These are phyloP conservation scores for Chionis minor DNA, from an alignment of 2,113 vertebrate species.

Conservation along the genomic window DNA sequence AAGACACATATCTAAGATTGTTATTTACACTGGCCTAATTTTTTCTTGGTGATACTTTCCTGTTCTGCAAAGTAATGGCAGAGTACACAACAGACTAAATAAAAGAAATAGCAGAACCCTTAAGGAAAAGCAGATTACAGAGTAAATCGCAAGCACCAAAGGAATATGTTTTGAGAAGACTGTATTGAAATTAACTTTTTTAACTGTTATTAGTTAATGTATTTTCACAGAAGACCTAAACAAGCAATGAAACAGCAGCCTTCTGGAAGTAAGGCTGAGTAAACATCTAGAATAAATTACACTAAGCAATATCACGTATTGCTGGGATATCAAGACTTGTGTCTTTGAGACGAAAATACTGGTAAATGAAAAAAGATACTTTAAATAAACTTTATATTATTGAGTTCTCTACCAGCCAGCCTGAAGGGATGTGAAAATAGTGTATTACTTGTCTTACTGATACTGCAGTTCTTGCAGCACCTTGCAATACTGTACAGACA, in stretches of 20 bases:
- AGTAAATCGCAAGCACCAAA: background rate
- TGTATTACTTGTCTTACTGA: background rate
- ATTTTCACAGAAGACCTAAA: conserved; percentile 6
- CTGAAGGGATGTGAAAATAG: background rate
- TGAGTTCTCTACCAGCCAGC: background rate
- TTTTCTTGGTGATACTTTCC: background rate
- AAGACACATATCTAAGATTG: conserved; percentile 28
- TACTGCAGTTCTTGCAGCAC: background rate
- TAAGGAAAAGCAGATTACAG: background rate
- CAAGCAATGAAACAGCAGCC: background rate
- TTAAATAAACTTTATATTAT: background rate
- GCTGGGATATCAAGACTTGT: background rate
- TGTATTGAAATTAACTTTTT: background rate
- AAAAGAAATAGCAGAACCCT: background rate
- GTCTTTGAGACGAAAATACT: background rate
- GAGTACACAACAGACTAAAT: background rate
- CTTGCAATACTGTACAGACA: background rate
- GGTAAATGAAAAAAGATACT: background rate
- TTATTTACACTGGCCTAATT: conserved; percentile 26
- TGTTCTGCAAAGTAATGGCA: background rate
- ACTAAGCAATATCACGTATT: background rate
- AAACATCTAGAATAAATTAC: background rate
- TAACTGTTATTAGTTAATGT: background rate
- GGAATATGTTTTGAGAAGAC: background rate
- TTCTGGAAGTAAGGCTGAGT: background rate